Conservation (phyloP, 2,113 vertebrate species). For the Pelecanus crispus region DNA sequence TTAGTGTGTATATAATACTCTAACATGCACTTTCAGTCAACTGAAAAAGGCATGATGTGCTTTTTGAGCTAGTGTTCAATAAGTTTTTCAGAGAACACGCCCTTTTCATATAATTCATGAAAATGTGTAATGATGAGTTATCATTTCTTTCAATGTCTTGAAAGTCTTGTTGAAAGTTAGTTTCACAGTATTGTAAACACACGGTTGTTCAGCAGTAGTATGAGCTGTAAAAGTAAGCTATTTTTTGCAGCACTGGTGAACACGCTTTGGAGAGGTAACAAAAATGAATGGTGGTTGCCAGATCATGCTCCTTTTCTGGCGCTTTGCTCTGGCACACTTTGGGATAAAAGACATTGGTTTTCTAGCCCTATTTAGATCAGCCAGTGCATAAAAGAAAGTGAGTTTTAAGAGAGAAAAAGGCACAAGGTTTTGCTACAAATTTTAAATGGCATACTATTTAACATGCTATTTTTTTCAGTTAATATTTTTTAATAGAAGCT, state of each 20-base stretch:
- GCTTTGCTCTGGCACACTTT: not conserved
- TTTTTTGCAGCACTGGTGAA: not conserved
- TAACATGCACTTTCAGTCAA: not conserved
- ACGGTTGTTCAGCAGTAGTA: not conserved
- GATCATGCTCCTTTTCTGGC: not conserved
- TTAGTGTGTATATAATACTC: not conserved
- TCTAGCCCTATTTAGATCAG: not conserved
- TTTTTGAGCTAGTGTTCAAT: not conserved
- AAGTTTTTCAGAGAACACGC: not conserved
- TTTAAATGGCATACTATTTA: not conserved
- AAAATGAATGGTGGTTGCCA: not conserved
- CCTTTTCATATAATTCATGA: not conserved
- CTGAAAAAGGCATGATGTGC: not conserved
- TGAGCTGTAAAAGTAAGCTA: not conserved
- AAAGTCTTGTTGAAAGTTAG: not conserved
- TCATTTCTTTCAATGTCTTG: not conserved
- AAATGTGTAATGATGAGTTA: not conserved
- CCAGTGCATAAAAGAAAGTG: not conserved
- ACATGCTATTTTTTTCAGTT: not conserved
- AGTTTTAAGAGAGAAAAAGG: not conserved
- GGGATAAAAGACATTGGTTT: not conserved
- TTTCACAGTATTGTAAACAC: not conserved
- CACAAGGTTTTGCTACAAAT: not conserved
- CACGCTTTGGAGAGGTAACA: not conserved
- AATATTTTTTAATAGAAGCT: not conserved